These are phyloP conservation scores for Pomacea maculata DNA, from an alignment of 1,140 invertebrate genomes.

Conservation along the genomic window DNA sequence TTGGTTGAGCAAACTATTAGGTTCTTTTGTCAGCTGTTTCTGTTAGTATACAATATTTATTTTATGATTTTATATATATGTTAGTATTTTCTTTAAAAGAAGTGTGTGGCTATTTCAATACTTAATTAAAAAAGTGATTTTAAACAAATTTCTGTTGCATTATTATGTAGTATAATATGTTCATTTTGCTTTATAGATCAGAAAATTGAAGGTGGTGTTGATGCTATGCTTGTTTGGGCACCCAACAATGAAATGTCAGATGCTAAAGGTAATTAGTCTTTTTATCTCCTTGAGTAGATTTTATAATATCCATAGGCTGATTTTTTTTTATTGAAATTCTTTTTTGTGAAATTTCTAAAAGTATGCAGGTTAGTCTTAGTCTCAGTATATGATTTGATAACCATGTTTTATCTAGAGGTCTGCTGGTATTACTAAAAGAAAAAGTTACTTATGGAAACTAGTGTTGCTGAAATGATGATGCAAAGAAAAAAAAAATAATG, in stretches of 20 bases:
- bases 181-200: slow-evolving; percentile 58
- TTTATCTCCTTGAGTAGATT: background rate
- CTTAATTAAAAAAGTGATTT: background rate
- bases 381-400: background rate
- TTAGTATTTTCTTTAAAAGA: background rate
- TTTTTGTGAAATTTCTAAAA: background rate
- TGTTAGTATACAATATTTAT: too few species aligned
- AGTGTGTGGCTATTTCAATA: background rate
- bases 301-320: background rate
- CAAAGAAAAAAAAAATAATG: too few species aligned
- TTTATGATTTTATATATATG: too few species aligned
- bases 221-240: slow-evolving; percentile 94
- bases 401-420: background rate
- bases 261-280: slow-evolving; percentile 48
- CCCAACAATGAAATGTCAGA: slow-evolving; percentile 86
- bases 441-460: slow-evolving; percentile 71
- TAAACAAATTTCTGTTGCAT: background rate
- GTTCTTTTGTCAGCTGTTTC: too few species aligned
- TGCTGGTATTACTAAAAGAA: slow-evolving; percentile 71
- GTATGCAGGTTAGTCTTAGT: too few species aligned
- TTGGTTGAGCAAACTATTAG: too few species aligned
- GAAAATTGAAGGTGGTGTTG: slow-evolving; percentile 73
- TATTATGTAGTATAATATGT: slow-evolving; percentile 26
- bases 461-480: slow-evolving; percentile 11
- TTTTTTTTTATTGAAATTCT: background rate